Conservation (phyloP, 2,888 invertebrate species). For the Agrotis puta region DNA sequence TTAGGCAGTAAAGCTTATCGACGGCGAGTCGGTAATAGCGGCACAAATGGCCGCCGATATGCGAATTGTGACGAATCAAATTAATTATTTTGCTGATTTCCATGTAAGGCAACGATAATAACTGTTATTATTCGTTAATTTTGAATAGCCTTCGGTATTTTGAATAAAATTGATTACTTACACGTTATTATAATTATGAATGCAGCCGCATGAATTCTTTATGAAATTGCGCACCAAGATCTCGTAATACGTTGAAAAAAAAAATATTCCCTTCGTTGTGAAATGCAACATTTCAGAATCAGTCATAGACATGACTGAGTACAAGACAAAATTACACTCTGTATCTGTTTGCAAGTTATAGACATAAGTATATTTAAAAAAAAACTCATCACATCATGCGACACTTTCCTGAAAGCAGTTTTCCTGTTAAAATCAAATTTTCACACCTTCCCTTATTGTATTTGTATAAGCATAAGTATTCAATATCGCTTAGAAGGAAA, state of each 20-base stretch:
- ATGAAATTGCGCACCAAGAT: slow-evolving; percentile 12
- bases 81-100: slow-evolving; percentile 84
- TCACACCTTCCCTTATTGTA: no score
- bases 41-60: slow-evolving; percentile 83
- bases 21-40: slow-evolving; percentile 83
- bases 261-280: not conserved
- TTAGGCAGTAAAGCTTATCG: slow-evolving; percentile 87
- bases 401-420: slow-evolving; percentile 7
- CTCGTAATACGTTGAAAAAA: not conserved
- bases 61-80: slow-evolving; percentile 84
- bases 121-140: slow-evolving; percentile 68
- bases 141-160: slow-evolving; percentile 54
- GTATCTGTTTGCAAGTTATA: no score
- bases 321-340: not conserved
- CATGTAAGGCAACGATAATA: slow-evolving; percentile 69
- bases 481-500: not conserved
- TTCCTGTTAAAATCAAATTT: not conserved
- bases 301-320: no score
- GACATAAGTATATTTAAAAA: not conserved
- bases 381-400: not conserved
- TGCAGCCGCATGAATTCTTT: slow-evolving; percentile 30
- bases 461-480: no score
- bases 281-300: not conserved
- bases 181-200: slow-evolving; percentile 51
- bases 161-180: slow-evolving; percentile 57